Percentiles rank a stretch among this genome's conserved stretches.
Evolutionary conservation across 2,797 vertebrate genomes (phyloP).

Genomic region (Neoniphon sammara): DNA sequence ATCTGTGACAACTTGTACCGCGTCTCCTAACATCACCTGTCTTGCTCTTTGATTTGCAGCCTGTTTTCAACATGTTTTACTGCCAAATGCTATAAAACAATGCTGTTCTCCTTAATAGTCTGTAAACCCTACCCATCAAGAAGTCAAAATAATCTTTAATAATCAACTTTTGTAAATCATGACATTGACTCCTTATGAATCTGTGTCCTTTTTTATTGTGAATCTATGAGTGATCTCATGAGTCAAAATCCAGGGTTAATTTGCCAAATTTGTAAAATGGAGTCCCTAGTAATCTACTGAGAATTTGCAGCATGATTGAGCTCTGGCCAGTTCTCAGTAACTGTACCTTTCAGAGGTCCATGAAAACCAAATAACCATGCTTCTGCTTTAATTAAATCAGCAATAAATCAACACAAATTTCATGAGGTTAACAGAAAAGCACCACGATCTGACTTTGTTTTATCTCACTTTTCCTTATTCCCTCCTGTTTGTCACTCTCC

Average conservation of each 20-base stretch:
- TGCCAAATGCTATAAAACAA: slow-evolving; percentile 47
- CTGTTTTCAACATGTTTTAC: slow-evolving; percentile 31
- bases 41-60: slow-evolving; percentile 67
- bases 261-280: slow-evolving; percentile 38
- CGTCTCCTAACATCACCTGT: slow-evolving; percentile 49
- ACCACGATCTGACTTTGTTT: slow-evolving; percentile 34
- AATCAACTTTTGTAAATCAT: slow-evolving; percentile 30
- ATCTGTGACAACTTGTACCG: slow-evolving; percentile 31
- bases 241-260: slow-evolving; percentile 30
- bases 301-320: slow-evolving; percentile 21
- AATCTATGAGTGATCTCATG: slow-evolving; percentile 2
- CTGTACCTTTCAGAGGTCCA: slow-evolving; percentile 8
- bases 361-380: slow-evolving; percentile 58
- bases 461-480: slow-evolving; percentile 14
- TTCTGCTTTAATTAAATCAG: slow-evolving; percentile 63
- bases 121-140: slow-evolving; percentile 1
- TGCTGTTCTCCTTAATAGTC: slow-evolving; percentile 23
- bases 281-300: slow-evolving; percentile 44
- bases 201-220: background rate
- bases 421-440: background rate
- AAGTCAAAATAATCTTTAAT: slow-evolving; percentile 14
- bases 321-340: slow-evolving; percentile 15
- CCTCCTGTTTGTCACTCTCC: slow-evolving; percentile 29
- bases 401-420: slow-evolving; percentile 11
- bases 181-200: background rate